Conservation (phyloP, 2,797 vertebrate species). For the Odontamblyopus lacepedii region DNA sequence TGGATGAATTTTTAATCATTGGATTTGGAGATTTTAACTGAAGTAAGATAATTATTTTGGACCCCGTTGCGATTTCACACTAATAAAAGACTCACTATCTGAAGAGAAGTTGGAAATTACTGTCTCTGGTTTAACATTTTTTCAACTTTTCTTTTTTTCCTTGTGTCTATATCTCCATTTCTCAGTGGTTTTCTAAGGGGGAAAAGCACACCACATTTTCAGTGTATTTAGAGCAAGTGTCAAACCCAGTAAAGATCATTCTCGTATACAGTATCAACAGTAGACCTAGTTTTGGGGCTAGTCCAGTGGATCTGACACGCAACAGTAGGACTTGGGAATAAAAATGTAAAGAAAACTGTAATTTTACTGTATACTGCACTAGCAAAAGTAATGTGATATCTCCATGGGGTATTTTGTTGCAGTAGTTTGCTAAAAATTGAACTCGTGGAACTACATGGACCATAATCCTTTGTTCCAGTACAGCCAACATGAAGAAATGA, state of each 20-base stretch:
- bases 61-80: not conserved
- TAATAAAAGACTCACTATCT: not conserved
- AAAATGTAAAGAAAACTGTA: not conserved
- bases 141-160: too few species aligned
- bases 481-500: not conserved
- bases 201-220: not conserved
- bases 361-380: not conserved
- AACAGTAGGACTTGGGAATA: not conserved
- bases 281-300: not conserved
- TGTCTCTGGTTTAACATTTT: not conserved
- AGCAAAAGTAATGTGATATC: not conserved
- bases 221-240: slow-evolving; percentile 6
- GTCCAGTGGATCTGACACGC: not conserved
- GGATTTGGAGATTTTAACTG: not conserved
- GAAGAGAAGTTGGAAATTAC: not conserved
- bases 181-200: not conserved
- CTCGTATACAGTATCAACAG: not conserved
- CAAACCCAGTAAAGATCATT: not conserved
- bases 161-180: not conserved
- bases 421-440: not conserved
- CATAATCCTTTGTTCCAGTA: not conserved
- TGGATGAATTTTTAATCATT: not conserved
- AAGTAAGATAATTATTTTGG: not conserved
- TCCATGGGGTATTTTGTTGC: not conserved
- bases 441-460: too few species aligned